A percentile compares a stretch with the other conserved stretches of the same genome.
Evolutionary conservation across 1,140 invertebrate genomes (phyloP).

Genomic region (Drosophila eugracilis): DNA sequence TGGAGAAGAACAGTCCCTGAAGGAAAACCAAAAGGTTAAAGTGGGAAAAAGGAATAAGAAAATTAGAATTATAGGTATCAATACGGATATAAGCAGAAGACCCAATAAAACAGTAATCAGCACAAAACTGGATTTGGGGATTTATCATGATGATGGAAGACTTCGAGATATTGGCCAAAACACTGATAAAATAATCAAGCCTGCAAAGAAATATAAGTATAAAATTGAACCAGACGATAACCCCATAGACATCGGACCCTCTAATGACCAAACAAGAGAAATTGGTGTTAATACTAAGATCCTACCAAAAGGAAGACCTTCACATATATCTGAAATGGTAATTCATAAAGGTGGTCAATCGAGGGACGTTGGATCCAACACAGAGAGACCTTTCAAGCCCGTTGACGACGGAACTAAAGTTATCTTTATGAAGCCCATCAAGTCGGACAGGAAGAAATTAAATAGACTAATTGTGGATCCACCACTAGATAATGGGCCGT

Average conservation of each 20-base stretch:
- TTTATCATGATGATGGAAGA: not conserved
- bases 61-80: not conserved
- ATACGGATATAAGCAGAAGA: constrained; percentile 17
- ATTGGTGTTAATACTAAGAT: constrained; percentile 28
- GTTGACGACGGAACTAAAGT: not conserved
- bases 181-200: not conserved
- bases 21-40: not conserved
- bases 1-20: not conserved
- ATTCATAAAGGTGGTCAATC: not conserved
- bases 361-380: constrained; percentile 14
- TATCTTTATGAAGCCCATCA: not conserved
- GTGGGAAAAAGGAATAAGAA: not conserved
- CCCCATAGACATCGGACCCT: not conserved
- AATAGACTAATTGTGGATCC: constrained; percentile 1
- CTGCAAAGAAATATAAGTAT: not conserved
- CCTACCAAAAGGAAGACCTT: not conserved
- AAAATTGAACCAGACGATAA: not conserved
- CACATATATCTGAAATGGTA: not conserved
- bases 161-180: not conserved
- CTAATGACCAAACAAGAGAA: not conserved
- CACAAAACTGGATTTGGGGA: not conserved
- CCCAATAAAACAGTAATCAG: not conserved
- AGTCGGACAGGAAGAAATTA: rapidly evolving
- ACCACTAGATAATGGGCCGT: not conserved
- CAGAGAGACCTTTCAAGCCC: not conserved